Evolutionary conservation across 2,888 invertebrate species (phyloP), one percentile per base, ranked within the genome.

Genomic region (Platypus cylindrus): DNA sequence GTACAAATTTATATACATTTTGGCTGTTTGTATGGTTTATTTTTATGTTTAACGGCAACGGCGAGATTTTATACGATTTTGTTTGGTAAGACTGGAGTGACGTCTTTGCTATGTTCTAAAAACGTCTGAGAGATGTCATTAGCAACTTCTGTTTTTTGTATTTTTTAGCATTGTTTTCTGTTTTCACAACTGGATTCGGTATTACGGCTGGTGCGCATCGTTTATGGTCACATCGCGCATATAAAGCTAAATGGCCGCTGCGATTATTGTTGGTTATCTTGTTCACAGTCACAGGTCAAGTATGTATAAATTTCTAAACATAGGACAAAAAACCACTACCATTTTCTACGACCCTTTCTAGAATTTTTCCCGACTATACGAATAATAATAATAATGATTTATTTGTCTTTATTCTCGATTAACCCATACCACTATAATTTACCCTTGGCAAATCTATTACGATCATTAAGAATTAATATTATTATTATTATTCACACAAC

Each of bases 121-220:
- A 8, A 20, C 8, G 5, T 20, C n/a, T n/a, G n/a, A n/a, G n/a
- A n/a, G n/a, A n/a, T n/a, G n/a, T n/a, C 26, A 25, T 25, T 25
- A 9, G 20, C 20, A 20, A 20, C 5, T 20, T 20, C 20, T 20
- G 12, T 25, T 5, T 4, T 27, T 42, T 40, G 40, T 48, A 45
- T 42, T 36, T 65, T 66, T 31, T 56, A 76, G 76, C 69, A 38
- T 62, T 71, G 40, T 52, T 65, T 16, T 69, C 72, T 38, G 70
- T 82, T 50, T 75, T 75, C 62, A 66, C 69, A n/a, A 76, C 81
- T n/a, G 83, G 80, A 13, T 77, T 83, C 52, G 84, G 84, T 8
- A 81, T 84, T 44, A 84, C 84, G 9, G 84, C 83, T 4, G 84
- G 84, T 30, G 84, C 76, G 2, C 84, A 84, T 55, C 67, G 84